phyloP scores from a whole-genome alignment of 2,888 invertebrate species.

The Diadromus collaris region DNA sequence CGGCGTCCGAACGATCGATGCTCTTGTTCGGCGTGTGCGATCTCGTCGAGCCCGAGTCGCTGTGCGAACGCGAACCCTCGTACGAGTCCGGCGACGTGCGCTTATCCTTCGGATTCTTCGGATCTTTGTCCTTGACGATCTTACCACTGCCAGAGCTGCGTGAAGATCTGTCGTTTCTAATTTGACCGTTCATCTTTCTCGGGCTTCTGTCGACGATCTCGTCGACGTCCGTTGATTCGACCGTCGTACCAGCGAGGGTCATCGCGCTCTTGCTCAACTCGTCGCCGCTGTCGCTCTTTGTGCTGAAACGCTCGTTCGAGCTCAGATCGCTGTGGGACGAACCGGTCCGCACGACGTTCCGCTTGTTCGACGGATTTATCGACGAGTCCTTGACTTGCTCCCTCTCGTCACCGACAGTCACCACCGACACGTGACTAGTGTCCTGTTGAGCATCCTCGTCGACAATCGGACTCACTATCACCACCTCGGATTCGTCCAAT shows the following conservation, averaged over 20 bases:
- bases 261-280: conserved; percentile 80
- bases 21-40: conserved; percentile 82
- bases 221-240: conserved; percentile 74
- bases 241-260: conserved; percentile 80
- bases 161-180: conserved; percentile 72
- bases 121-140: conserved; percentile 77
- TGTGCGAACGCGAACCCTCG: conserved; percentile 84
- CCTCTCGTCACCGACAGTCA: conserved; percentile 91
- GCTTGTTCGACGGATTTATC: conserved; percentile 67
- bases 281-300: conserved; percentile 76
- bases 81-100: conserved; percentile 85
- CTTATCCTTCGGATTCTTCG: conserved; percentile 70
- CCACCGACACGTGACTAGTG: conserved; percentile 95
- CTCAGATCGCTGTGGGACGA: conserved; percentile 74
- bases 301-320: conserved; percentile 67
- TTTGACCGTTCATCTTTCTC: conserved; percentile 81
- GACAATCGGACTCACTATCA: conserved; percentile 88
- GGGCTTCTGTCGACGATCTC: conserved; percentile 63
- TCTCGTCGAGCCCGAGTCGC: conserved; percentile 88
- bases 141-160: conserved; percentile 67
- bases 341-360: conserved; percentile 76
- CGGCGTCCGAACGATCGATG: conserved; percentile 88
- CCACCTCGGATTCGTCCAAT: conserved; percentile 92
- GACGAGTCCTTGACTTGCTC: conserved; percentile 89
- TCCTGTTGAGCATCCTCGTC: conserved; percentile 81